Evolutionary conservation across 1,140 invertebrate genomes (phyloP).

Genomic region (Helicoverpa armigera): DNA sequence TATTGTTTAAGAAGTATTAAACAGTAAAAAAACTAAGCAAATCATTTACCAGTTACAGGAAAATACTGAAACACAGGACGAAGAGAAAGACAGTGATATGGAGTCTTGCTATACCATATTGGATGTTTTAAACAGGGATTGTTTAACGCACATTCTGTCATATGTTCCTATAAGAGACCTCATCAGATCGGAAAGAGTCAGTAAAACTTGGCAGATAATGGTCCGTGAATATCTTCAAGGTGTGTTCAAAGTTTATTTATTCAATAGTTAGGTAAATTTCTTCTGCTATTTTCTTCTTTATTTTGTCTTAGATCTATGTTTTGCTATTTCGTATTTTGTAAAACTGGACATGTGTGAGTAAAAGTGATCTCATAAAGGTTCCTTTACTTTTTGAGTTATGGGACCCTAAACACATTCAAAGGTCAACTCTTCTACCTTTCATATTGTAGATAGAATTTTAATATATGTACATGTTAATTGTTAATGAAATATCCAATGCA

Average conservation of each 20-base stretch:
- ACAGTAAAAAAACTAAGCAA: too few relatives aligned
- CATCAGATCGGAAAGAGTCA: slow-evolving; percentile 77
- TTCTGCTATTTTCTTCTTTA: too few relatives aligned
- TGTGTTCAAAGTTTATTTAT: slow-evolving; percentile 50
- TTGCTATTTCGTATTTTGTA: background rate
- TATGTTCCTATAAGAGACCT: slow-evolving; percentile 77
- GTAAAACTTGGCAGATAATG: slow-evolving; percentile 77
- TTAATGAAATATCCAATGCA: background rate
- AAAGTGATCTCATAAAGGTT: too few relatives aligned
- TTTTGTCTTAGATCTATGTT: too few relatives aligned
- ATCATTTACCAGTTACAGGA: background rate
- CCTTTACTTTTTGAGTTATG: too few relatives aligned
- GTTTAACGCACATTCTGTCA: slow-evolving; percentile 70
- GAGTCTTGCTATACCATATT: slow-evolving; percentile 58
- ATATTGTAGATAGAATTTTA: too few relatives aligned
- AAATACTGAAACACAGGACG: background rate
- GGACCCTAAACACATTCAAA: too few relatives aligned
- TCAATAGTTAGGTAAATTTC: background rate
- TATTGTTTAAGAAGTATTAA: too few relatives aligned
- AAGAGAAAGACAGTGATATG: background rate
- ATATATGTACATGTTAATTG: too few relatives aligned
- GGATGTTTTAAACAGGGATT: slow-evolving; percentile 80
- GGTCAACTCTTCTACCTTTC: too few relatives aligned
- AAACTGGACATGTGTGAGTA: too few relatives aligned
- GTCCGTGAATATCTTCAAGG: slow-evolving; percentile 74